phyloP scores from a whole-genome alignment of 1,140 invertebrate species.

The Drosophila nebulosa region DNA sequence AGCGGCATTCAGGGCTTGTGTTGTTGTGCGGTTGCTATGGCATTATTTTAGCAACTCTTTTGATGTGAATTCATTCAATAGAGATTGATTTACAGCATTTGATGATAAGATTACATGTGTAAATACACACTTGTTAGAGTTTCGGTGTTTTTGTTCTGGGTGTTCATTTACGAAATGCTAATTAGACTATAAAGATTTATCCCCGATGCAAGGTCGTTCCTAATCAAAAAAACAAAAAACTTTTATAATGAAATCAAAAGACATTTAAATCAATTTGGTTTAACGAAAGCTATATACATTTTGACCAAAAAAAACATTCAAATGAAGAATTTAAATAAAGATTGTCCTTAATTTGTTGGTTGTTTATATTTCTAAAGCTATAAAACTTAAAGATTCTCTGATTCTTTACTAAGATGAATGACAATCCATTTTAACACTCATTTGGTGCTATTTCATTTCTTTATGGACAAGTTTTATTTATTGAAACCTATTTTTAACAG shows the following conservation, averaged over 20 bases:
- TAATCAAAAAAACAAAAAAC: not conserved
- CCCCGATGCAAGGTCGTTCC: constrained; percentile 27
- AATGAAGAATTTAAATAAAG: too few relatives aligned
- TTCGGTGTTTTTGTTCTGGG: not conserved
- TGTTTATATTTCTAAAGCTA: too few relatives aligned
- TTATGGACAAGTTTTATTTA: too few relatives aligned
- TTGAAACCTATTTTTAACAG: too few relatives aligned
- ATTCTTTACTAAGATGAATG: too few relatives aligned
- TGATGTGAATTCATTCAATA: constrained; percentile 45
- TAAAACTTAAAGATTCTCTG: too few relatives aligned
- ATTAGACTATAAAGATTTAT: constrained; percentile 34
- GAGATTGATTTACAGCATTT: constrained; percentile 57
- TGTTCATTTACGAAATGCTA: constrained; percentile 55
- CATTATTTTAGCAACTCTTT: constrained; percentile 48
- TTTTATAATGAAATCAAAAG: not conserved
- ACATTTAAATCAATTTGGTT: too few relatives aligned
- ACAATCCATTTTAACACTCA: too few relatives aligned
- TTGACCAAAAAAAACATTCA: too few relatives aligned
- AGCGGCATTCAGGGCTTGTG: not conserved
- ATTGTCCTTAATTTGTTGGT: too few relatives aligned
- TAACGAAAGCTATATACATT: not conserved
- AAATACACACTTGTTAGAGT: not conserved
- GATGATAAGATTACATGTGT: constrained; percentile 59
- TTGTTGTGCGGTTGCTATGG: constrained; percentile 24
- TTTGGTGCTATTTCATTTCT: too few relatives aligned